Evolutionary conservation across 2,888 invertebrate genomes (phyloP), one percentile per base, ranked within the genome.

Genomic region (Napeogenes sylphis): DNA sequence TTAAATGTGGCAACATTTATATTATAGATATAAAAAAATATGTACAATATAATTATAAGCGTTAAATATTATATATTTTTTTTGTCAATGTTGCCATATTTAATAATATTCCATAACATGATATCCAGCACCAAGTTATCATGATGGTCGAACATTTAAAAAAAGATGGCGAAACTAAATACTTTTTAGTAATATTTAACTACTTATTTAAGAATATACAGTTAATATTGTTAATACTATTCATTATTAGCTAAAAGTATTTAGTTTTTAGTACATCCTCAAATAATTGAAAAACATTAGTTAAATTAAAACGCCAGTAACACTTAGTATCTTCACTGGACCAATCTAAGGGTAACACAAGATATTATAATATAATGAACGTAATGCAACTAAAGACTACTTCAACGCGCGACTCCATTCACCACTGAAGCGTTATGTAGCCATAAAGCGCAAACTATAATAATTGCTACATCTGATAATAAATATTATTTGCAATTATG

Each of bases 361-460:
- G 68, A 68, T 64, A 61, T 62, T 63, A 66, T 70, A 63, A 58
- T 67, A 67, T 70, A 69, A 75, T 21, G 21, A 73, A 67, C 56
- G 42, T 72, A 78, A 84, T 81, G 82, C 83, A 80, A 74, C 75
- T 78, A 75, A 72, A 75, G 68, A 64, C 71, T 76, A 75, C 75
- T 65, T 68, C 70, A 73, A 72, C 73, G 73, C 73, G 74, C 68
- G 74, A 76, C 75, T 79, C 76, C 84, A 86, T 85, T 82, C 85
- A 81, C 80, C 81, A 73, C 72, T 70, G 69, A 85, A 84, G 84
- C 85, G 75, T 76, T 83, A 77, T 70, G 74, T 75, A 78, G 78
- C 79, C 74, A 70, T 45, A 55, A 75, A 74, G 73, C 72, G 68
- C 74, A 75, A 65, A 62, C 59, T 58, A 62, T 58, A 53, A 59